A percentile compares a stretch with the other conserved stretches of the same genome.
Conservation (phyloP, 2,113 vertebrate species). For the Tricholaema leucomelas region DNA sequence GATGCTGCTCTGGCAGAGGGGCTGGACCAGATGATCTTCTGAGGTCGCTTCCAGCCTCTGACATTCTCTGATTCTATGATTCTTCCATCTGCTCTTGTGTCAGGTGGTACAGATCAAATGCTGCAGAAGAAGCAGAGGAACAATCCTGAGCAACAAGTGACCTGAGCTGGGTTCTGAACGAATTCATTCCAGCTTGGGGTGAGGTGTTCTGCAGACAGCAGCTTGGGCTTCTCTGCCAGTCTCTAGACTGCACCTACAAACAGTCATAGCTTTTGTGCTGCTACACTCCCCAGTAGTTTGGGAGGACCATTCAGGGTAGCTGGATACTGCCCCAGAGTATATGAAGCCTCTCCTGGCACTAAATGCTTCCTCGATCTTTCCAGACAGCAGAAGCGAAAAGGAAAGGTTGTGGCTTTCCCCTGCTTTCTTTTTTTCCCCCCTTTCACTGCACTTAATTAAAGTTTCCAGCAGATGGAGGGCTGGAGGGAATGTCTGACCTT, state of each 20-base stretch:
- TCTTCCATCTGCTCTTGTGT: not conserved
- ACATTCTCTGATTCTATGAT: not conserved
- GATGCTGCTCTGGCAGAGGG: no score
- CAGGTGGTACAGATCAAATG: not conserved
- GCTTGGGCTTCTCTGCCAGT: not conserved
- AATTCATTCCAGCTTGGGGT: not conserved
- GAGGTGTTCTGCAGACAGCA: not conserved
- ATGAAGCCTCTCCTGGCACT: not conserved
- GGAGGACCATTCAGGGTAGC: not conserved
- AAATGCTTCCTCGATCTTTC: not conserved
- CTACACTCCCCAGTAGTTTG: not conserved
- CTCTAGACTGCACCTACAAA: not conserved
- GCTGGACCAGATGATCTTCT: no score
- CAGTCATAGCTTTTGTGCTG: not conserved
- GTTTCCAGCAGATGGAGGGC: slow-evolving; percentile 1
- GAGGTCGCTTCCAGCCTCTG: no score
- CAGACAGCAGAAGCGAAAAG: not conserved
- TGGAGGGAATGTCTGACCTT: slow-evolving; percentile 37
- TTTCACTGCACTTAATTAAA: not conserved
- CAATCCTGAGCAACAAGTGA: not conserved
- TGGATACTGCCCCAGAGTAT: not conserved
- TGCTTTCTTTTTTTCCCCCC: not conserved
- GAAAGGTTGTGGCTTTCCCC: not conserved
- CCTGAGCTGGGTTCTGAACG: not conserved
- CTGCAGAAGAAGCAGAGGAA: not conserved